phyloP scores from a whole-genome alignment of 2,797 vertebrate species.

The Melanogrammus aeglefinus region DNA sequence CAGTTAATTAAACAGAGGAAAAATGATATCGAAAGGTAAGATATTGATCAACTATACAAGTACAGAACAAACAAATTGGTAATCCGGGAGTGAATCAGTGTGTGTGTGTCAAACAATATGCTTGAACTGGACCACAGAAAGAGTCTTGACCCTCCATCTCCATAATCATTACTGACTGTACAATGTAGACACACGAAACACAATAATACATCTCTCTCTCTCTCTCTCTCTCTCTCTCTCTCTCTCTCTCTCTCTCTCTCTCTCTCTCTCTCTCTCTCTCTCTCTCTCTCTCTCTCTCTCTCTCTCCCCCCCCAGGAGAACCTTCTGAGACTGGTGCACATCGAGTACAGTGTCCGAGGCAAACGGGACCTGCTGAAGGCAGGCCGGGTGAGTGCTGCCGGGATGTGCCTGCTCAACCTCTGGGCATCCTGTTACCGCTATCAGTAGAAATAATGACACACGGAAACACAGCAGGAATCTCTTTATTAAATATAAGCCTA shows the following conservation, averaged over 20 bases:
- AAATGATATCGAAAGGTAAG: too few relatives aligned
- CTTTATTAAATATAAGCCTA: too few relatives aligned
- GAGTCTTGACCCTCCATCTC: too few relatives aligned
- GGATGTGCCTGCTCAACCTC: slow-evolving; percentile 8
- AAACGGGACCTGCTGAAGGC: slow-evolving; percentile 87
- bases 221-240: slow-evolving; percentile 27
- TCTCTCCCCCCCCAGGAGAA: slow-evolving; percentile 81
- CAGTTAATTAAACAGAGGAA: too few relatives aligned
- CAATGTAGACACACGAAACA: too few relatives aligned
- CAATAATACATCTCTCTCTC: background rate
- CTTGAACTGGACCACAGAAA: too few relatives aligned
- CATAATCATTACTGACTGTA: too few relatives aligned
- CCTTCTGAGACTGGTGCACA: slow-evolving; percentile 91
- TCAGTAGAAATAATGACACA: background rate
- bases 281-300: slow-evolving; percentile 27
- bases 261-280: slow-evolving; percentile 31
- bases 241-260: slow-evolving; percentile 14
- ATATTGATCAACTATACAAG: too few relatives aligned
- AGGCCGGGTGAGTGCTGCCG: slow-evolving; percentile 85
- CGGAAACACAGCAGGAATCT: slow-evolving; percentile 16
- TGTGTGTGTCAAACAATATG: too few relatives aligned
- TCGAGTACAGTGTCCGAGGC: slow-evolving; percentile 89
- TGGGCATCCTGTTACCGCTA: slow-evolving; percentile 29
- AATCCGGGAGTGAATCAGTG: too few relatives aligned
- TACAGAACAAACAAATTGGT: too few relatives aligned